Evolutionary conservation across 2,888 invertebrate genomes (phyloP).

Genomic region (Xylophagus ater): DNA sequence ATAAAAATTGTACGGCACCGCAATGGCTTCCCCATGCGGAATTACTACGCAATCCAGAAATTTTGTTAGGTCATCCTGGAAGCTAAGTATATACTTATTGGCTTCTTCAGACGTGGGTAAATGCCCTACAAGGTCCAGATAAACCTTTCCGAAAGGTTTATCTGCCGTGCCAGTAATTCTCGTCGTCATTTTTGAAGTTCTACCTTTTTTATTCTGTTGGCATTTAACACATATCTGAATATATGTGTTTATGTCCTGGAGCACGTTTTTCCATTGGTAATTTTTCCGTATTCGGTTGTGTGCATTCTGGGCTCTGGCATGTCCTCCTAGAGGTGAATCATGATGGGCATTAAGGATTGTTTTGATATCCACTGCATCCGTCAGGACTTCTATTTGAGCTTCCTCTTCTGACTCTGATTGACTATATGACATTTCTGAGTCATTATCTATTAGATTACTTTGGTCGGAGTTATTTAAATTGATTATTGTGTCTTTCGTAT

Average conservation of each 20-base stretch:
- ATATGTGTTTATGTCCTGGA: constrained; percentile 11
- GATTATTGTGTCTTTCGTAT: too few species aligned
- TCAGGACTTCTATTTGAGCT: too few species aligned
- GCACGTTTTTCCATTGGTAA: constrained; percentile 8
- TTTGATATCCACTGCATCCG: too few species aligned
- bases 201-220: constrained; percentile 6
- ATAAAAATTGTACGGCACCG: neutral
- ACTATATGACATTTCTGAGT: too few species aligned
- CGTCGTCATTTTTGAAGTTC: constrained; percentile 8
- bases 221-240: constrained; percentile 3
- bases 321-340: neutral
- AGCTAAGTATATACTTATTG: too few species aligned
- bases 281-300: neutral
- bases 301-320: neutral
- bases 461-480: too few species aligned
- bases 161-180: constrained; percentile 5
- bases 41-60: constrained; percentile 1
- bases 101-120: neutral
- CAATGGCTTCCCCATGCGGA: constrained; percentile 4
- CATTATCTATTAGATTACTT: too few species aligned
- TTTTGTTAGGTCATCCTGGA: neutral
- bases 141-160: neutral
- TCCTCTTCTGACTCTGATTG: too few species aligned
- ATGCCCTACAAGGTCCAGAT: constrained; percentile 7
- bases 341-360: too few species aligned